These are phyloP conservation scores for Drosophila arizonae DNA, from an alignment of 1,140 invertebrate genomes.

Conservation along the genomic window DNA sequence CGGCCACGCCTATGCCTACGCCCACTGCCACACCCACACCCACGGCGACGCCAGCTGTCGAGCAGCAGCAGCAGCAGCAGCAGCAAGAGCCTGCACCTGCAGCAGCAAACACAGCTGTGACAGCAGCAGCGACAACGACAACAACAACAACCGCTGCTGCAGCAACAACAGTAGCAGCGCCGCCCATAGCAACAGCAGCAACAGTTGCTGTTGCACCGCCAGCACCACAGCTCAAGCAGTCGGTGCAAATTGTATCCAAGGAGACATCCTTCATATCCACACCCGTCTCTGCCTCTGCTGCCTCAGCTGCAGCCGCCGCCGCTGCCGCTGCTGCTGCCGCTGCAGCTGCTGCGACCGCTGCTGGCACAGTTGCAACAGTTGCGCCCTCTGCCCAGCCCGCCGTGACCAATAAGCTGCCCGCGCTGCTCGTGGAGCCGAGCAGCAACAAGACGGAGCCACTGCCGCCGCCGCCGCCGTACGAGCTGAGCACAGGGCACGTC, in stretches of 20 bases:
- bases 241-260: slow-evolving; percentile 83
- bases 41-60: slow-evolving; percentile 62
- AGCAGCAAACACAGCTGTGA: slow-evolving; percentile 65
- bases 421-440: slow-evolving; percentile 19
- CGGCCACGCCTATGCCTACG: slow-evolving; percentile 44
- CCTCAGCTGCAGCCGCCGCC: background rate
- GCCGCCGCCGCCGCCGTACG: slow-evolving; percentile 60
- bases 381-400: background rate
- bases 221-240: slow-evolving; percentile 51
- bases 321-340: slow-evolving; percentile 1
- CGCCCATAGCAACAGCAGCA: slow-evolving; percentile 43
- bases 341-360: background rate
- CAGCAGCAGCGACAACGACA: slow-evolving; percentile 29
- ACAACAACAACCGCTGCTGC: slow-evolving; percentile 73
- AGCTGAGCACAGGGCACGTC: slow-evolving; percentile 54
- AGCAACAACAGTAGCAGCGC: slow-evolving; percentile 35
- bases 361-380: too few relatives aligned
- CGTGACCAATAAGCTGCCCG: slow-evolving; percentile 29
- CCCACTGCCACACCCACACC: background rate
- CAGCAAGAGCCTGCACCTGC: slow-evolving; percentile 45
- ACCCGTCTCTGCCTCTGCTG: slow-evolving; percentile 44
- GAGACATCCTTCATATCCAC: slow-evolving; percentile 82
- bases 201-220: slow-evolving; percentile 46
- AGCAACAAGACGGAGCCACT: slow-evolving; percentile 35
- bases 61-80: slow-evolving; percentile 17